phyloP scores from a whole-genome alignment of 2,113 vertebrate genomes.

The Phyllostomus discolor region DNA sequence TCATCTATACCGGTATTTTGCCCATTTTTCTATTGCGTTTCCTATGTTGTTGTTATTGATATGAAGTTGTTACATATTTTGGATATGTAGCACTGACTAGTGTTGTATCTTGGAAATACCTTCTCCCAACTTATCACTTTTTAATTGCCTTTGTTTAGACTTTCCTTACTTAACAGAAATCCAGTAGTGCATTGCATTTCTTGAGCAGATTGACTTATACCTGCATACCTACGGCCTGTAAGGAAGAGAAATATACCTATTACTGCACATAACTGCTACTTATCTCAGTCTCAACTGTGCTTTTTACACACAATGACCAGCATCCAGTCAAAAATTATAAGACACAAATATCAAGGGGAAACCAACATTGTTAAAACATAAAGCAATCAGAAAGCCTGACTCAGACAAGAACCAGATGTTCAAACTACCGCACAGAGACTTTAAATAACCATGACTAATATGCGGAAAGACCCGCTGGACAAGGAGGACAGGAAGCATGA shows the following conservation, averaged over 20 bases:
- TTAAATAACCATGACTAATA: background rate
- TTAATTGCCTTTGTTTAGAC: background rate
- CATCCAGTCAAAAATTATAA: background rate
- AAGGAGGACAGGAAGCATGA: background rate
- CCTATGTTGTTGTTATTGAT: background rate
- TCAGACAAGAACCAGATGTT: background rate
- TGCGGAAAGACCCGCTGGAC: background rate
- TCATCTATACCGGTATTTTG: background rate
- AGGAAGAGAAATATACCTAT: background rate
- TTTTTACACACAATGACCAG: background rate
- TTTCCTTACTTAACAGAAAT: background rate
- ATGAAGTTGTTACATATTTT: background rate
- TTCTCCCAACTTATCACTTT: background rate
- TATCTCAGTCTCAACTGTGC: background rate
- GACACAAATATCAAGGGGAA: background rate
- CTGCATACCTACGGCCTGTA: background rate
- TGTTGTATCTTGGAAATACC: background rate
- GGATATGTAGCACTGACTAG: background rate
- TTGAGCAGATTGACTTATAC: background rate
- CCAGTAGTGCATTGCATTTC: background rate
- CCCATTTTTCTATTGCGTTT: background rate
- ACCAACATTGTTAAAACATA: background rate
- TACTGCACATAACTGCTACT: background rate
- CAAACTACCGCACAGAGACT: background rate
- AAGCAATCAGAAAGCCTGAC: background rate